Percentiles rank a stretch among this genome's conserved stretches.
phyloP scores from a whole-genome alignment of 64 coral and sea anemone genomes.

The Orbicella faveolata region DNA sequence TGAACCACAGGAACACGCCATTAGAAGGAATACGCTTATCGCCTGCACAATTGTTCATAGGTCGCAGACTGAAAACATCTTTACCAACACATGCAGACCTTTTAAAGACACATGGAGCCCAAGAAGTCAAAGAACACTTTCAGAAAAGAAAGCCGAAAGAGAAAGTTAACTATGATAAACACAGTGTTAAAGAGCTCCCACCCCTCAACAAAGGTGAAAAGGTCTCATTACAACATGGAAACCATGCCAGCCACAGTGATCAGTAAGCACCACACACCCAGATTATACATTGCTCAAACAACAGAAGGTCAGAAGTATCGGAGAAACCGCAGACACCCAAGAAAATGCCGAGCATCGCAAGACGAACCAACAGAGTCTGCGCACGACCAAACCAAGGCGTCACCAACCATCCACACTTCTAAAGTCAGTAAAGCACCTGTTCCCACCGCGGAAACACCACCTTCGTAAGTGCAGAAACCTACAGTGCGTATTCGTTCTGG shows the following conservation, averaged over 20 bases:
- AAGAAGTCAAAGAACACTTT: not conserved
- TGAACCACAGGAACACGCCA: not conserved
- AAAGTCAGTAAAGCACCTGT: no score
- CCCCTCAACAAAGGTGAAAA: conserved; percentile 19
- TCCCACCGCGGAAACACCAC: no score
- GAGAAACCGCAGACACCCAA: not conserved
- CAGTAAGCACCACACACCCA: not conserved
- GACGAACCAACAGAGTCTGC: not conserved
- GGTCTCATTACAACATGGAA: conserved; percentile 37
- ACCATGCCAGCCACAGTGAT: conserved; percentile 17
- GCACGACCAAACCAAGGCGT: not conserved
- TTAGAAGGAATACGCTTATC: not conserved
- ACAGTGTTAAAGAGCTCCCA: conserved; percentile 44
- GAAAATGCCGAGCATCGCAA: not conserved
- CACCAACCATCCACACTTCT: not conserved
- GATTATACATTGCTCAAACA: not conserved
- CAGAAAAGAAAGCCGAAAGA: not conserved
- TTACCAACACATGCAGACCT: conserved; percentile 30
- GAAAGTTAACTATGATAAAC: conserved; percentile 21
- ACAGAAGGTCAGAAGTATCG: conserved; percentile 8
- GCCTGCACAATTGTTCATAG: conserved; percentile 55
- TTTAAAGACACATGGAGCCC: not conserved
- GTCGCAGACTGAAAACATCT: conserved; percentile 39
- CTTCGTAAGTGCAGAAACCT: no score
- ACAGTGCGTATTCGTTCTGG: no score